Base-by-base conservation (phyloP, 2,113 vertebrate genomes). In the Microtus oregoni region DNA sequence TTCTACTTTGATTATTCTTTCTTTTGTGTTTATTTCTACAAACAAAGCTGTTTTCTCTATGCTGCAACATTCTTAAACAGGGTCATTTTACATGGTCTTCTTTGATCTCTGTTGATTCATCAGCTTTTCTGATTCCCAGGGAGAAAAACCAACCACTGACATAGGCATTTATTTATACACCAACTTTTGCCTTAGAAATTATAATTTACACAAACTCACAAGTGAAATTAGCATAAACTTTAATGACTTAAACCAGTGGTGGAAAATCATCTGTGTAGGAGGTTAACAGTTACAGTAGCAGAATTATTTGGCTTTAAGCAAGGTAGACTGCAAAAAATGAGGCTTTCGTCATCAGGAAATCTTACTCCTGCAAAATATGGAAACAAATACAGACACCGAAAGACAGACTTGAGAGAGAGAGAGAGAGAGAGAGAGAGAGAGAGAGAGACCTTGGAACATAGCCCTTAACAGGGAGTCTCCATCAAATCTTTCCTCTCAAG, bases 171-270 rank as follows among this genome's bases (percentile, higher is more conserved):
- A 19, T 96, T 38, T 93, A 14, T 96, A 63, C 32, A 78, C 44
- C 7, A 92, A 85, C 55, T 90, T 95, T 93, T 52, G 68, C 81
- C 83, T 94, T 79, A 90, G 24, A 96, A 90, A 93, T 94, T 73
- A 92, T 50, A 92, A n/a, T 90, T 88, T 93, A 67, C 52, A 93
- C 28, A 94, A 96, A 91, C 44, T 90, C 79, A 90, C 87, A 93
- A 93, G 77, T 82, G 38, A 95, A 90, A 92, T 95, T 90, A 68
- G 12, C 50, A 90, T 93, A 96, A 96, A 73, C 44, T 89, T 97
- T 75, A 93, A 92, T 95, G 70, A 70, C 67, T 97, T 95, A 96
- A 97, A 52, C 44, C 38, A 94, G 52, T 70, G 17, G 41, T 87
- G 87, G 87, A 95, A 96, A 87, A 61, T 58, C 86, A 85, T 92